Base-by-base conservation (phyloP, 2,797 vertebrate genomes). In the Sandelia bainsii region DNA sequence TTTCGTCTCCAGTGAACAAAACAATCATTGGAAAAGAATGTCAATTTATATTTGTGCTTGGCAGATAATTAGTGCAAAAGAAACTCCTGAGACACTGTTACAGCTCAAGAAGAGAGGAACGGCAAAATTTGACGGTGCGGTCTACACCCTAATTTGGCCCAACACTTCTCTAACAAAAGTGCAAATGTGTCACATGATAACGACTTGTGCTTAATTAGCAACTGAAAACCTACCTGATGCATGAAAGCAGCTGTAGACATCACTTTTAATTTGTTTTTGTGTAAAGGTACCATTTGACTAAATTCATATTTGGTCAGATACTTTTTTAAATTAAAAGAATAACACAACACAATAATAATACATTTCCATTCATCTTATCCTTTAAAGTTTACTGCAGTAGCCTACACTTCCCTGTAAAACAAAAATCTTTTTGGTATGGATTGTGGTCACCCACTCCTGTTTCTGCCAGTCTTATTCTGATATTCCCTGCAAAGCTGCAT, bases 61-160 rank as follows among this genome's bases (percentile, higher is more conserved):
- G n/a, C 69, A 69, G 48, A 72, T 58, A 69, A 79, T 82, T 66
- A 79, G 32, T 53, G 27, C 22, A 22, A 27, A 74, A 72, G 57
- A 71, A 66, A 62, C 64, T 66, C 46, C 53, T 40, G 29, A 59
- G 57, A 66, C 29, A 23, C 16, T 76, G 60, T 72, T 54, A 46
- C 17, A 52, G 27, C 23, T 74, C 52, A 70, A 52, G 56, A 40
- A 57, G 46, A 67, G 37, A 56, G 20, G n/a, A 49, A 40, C 48
- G 50, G 23, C 16, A 37, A 66, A n/a, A 51, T 68, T 52, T 37
- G 53, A 42, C 20, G 42, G 37, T 42, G 29, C 45, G 29, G 67
- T 40, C 58, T 58, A 34, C 51, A 75, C 54, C 44, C 57, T 50
- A n/a, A 67, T 53, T 66, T 19, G 1, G 14, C 13, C 27, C 13